Evolutionary conservation across 2,113 vertebrate species (phyloP), one percentile per base, ranked within the genome.

Genomic region (Poeciliopsis retropinna): DNA sequence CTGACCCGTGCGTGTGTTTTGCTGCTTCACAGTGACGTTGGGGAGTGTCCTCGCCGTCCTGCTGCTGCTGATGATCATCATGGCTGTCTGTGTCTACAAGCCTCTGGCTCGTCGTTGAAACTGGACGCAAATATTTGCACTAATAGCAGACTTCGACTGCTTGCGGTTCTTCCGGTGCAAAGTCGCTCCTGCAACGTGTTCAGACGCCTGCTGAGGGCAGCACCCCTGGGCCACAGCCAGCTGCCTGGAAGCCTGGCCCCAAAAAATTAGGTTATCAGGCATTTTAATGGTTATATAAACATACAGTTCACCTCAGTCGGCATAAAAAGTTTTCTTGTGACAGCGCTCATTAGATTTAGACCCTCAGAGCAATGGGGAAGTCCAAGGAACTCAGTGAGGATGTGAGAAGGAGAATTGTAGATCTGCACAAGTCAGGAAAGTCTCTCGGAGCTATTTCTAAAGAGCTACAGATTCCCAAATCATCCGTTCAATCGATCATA

Each of bases 31-130:
- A 99, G 98, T 96, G 82, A 83, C 96, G 39, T 81, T 97, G 83
- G 93, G 95, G 60, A 96, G 95, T 73, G 93, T 99, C 85, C 91
- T 98, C 80, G 94, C 94, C 47, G 91, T 96, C 41, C 94, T 99
- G 30, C 87, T 99, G 87, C 84, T 99, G 89, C 88, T 95, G 37
- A 87, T 97, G 93, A 81, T 98, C 75, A 88, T 96, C 66, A 94
- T 99, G 96, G 96, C 97, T 11, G 88, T 98, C 25, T 99, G 97
- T 6, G 96, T 99, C 78, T 99, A 99, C 95, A 98, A 97, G 84
- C 97, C 97, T 41, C 87, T 98, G 39, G 86, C 95, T 31, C 93
- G 96, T 12, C 95, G 96, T 32, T 97, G 93, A 94, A 78, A 6
- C 6, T n/a, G 31, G 37, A 32, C 60, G 4, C n/a, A 68, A 34